Base-by-base conservation (phyloP, 1,140 invertebrate genomes). In the Sycophaga agraensis region DNA sequence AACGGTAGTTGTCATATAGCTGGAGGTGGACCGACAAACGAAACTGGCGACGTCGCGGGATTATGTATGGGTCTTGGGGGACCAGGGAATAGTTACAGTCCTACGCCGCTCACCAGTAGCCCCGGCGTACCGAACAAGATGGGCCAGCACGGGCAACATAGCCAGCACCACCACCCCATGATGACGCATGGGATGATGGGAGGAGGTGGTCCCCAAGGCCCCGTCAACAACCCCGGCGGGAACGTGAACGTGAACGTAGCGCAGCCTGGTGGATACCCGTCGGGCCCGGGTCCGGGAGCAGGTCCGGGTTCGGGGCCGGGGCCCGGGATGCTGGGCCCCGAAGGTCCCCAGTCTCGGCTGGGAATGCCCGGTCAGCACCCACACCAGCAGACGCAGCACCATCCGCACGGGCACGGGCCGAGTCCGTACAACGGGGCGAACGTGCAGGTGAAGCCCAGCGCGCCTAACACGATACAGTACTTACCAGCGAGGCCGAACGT, bases 391-490 rank as follows among this genome's bases (percentile, higher is more conserved):
- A 60, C 55, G 12, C 59, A 55, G 8, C 70, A 70, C 21, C 67
- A 63, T 5, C 60, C 65, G 1, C 65, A 69, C 46, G 45, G 64
- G 8, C 66, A 68, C 31, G 63, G 58, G 11, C 62, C 87, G 53
- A 86, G 86, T 61, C 86, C 87, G 0, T 91, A 89, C 74, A 90
- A 90, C 74, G 89, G 91, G 40, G 89, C 91, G 2, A 94, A 92
- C 76, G 89, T 94, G 40, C 91, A 94, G 82, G 95, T 98, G 22
- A 97, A 97, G 82, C 91, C 95, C 1, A 96, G 91, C 80, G 95
- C 95, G 2, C 96, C 96, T 0, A 98, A 98, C 77, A 98, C 96
- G 12, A 98, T 98, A 71, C 96, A 98, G 82, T 98, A 98, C 84
- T 87, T 98, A 73, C 96, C 96, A 22, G 93, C 94, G 35, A 85